Conservation (phyloP, 2,113 vertebrate species). For the Percopsis transmontana region DNA sequence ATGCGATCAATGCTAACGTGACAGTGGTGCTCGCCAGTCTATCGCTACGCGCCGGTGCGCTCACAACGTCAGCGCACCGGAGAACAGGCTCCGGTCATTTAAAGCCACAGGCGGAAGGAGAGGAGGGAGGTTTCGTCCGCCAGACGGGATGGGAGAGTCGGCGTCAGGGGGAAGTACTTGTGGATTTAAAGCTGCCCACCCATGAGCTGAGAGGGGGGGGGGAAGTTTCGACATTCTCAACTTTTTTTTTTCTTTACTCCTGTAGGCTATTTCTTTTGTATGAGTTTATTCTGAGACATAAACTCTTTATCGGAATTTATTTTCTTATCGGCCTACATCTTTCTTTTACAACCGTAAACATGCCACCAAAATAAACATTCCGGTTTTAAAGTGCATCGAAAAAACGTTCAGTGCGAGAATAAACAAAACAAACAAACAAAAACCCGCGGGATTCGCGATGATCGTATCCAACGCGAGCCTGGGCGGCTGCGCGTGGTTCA, state of each 20-base stretch:
- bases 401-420: too few relatives aligned
- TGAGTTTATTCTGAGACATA: not conserved
- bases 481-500: slow-evolving; percentile 69
- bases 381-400: too few relatives aligned
- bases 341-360: not conserved
- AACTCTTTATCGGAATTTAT: not conserved
- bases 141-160: not conserved
- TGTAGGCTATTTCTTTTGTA: not conserved
- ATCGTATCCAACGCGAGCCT: slow-evolving; percentile 70
- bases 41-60: too few relatives aligned
- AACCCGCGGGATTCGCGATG: slow-evolving; percentile 60
- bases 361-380: too few relatives aligned
- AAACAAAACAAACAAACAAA: not conserved
- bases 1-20: too few relatives aligned
- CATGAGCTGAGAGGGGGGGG: slow-evolving; percentile 16
- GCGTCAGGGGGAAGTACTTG: slow-evolving; percentile 7
- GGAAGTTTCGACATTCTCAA: slow-evolving; percentile 50
- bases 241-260: slow-evolving; percentile 1
- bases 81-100: too few relatives aligned
- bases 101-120: too few relatives aligned
- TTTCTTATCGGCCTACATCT: not conserved
- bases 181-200: slow-evolving; percentile 16
- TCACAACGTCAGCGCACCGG: too few relatives aligned
- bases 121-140: too few relatives aligned
- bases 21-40: too few relatives aligned